Evolutionary conservation across 2,888 invertebrate genomes (phyloP).

Genomic region (Limnephilus marmoratus): DNA sequence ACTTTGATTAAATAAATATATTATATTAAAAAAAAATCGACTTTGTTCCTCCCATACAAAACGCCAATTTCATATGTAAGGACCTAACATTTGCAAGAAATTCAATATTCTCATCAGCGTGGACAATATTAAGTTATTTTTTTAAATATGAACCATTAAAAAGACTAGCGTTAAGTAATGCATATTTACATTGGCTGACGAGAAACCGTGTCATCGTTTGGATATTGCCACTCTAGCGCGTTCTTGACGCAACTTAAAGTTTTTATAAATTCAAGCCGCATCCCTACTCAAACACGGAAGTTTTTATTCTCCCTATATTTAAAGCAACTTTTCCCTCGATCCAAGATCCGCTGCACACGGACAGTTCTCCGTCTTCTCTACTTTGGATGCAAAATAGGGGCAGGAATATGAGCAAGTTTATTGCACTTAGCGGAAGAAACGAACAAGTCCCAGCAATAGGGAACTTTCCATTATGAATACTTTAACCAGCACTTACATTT

Average conservation of each 20-base stretch:
- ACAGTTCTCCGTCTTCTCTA: constrained; percentile 34
- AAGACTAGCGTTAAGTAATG: not conserved
- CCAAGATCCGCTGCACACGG: constrained; percentile 6
- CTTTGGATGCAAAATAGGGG: constrained; percentile 39
- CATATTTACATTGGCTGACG: not conserved
- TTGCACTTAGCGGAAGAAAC: constrained; percentile 33
- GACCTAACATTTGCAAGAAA: too few species aligned
- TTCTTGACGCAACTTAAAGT: not conserved
- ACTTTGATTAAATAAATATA: too few species aligned
- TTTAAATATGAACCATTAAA: not conserved
- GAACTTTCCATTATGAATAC: not conserved
- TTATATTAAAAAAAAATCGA: too few species aligned
- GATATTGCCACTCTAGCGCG: not conserved
- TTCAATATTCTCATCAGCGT: not conserved
- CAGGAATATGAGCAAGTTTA: constrained; percentile 9
- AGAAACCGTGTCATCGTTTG: not conserved
- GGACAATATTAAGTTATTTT: not conserved
- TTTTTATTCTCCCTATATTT: constrained; percentile 12
- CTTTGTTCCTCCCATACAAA: too few species aligned
- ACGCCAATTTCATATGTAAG: too few species aligned
- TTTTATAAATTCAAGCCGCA: not conserved
- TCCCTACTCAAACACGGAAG: not conserved
- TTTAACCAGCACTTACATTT: not conserved
- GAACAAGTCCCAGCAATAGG: not conserved
- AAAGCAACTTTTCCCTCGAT: constrained; percentile 19